Base-by-base conservation (phyloP, 2,888 invertebrate genomes). In the Melinaea marsaeus region DNA sequence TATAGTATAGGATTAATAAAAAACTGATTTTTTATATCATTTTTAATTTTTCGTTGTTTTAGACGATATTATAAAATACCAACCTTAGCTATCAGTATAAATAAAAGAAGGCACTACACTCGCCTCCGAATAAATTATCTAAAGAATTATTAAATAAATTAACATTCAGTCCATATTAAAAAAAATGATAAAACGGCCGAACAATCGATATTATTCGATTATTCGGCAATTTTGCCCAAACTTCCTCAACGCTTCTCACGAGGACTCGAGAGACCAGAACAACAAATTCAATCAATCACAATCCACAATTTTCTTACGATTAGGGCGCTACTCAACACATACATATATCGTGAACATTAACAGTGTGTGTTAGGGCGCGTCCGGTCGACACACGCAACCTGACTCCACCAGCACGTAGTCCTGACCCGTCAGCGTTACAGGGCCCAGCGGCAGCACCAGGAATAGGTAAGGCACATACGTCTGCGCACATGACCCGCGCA, bases 341-440 rank as follows among this genome's bases (percentile, higher is more conserved):
- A 37, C 2, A 37, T 37, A 37, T 37, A 37, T 2, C 4, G 4
- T 37, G 9, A 42, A 42, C 9, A 42, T 42, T 9, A 42, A 42
- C 42, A 42, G 42, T 7, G 11, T 42, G 7, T 42, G 22, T n/a
- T 51, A 51, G 32, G 11, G 51, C 11, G 85, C 82, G 54, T 88
- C 87, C 9, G 93, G 93, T 76, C 95, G 94, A 83, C 97, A 98
- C 37, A 97, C 96, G 81, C 97, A 98, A n/a, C 97, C 97, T 75
- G 96, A 97, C 84, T 98, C 97, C 35, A 98, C 97, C 58, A 98
- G 91, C n/a, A 98, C 97, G 86, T 98, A 98, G 86, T 97, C 97
- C 83, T 97, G 97, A 4, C 97, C 97, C 3, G 97, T 97, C 22
- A 97, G 88, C 11, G 97, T 97, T 22, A 97, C 97, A 13, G 97